phyloP scores from a whole-genome alignment of 2,113 vertebrate species.

The Pica pica region DNA sequence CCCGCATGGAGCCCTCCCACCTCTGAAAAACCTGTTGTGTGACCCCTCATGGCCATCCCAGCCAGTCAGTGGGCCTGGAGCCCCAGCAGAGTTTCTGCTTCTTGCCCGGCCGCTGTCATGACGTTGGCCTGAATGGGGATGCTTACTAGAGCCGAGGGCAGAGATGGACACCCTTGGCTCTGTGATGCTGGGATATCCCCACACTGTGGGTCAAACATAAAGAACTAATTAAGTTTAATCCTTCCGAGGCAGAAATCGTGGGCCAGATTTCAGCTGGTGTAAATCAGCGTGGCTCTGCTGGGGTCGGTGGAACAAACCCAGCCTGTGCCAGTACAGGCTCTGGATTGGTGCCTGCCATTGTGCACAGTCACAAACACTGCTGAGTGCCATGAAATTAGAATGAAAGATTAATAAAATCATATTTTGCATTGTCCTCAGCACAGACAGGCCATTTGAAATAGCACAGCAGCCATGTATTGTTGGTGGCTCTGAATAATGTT shows the following conservation, averaged over 20 bases:
- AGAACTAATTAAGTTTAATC: background rate
- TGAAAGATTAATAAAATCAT: constrained; percentile 29
- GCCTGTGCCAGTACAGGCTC: background rate
- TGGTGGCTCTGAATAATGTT: background rate
- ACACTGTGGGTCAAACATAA: background rate
- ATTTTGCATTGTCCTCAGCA: constrained; percentile 37
- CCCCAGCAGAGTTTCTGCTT: background rate
- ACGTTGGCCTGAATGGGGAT: background rate
- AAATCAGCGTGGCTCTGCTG: constrained; percentile 11
- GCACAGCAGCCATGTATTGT: background rate
- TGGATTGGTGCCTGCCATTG: constrained; percentile 52
- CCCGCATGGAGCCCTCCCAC: fast-evolving
- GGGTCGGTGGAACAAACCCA: constrained; percentile 26
- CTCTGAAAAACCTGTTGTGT: background rate
- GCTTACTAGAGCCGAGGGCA: background rate
- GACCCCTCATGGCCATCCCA: background rate
- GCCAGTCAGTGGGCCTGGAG: background rate
- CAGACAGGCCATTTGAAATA: background rate
- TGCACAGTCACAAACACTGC: background rate
- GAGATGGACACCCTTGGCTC: background rate
- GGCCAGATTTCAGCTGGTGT: background rate
- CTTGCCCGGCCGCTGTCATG: background rate
- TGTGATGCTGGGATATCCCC: background rate
- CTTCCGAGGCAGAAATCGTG: background rate
- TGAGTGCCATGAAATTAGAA: constrained; percentile 20